Evolutionary conservation across 1,140 invertebrate genomes (phyloP).

Genomic region (Bombus confusus): DNA sequence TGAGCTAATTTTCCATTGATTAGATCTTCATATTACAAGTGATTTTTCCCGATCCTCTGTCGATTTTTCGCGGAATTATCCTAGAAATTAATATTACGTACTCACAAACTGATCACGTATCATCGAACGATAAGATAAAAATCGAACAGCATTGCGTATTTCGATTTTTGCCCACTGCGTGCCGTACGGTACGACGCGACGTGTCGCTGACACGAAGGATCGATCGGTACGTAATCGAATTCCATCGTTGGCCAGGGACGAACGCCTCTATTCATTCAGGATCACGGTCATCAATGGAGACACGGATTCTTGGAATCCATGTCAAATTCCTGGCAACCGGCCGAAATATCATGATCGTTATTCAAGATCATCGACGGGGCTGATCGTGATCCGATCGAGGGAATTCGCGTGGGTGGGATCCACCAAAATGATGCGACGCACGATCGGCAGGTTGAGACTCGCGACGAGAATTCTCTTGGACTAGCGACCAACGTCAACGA

Average conservation of each 20-base stretch:
- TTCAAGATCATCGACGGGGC: constrained; percentile 20
- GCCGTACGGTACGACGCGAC: too few relatives aligned
- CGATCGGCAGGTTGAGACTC: constrained; percentile 34
- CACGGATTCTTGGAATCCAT: constrained; percentile 48
- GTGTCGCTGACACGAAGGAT: background rate
- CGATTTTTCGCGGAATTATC: too few relatives aligned
- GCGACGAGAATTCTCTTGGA: constrained; percentile 18
- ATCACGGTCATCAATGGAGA: constrained; percentile 43
- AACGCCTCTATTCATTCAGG: constrained; percentile 29
- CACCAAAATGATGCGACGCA: constrained; percentile 41
- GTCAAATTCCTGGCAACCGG: constrained; percentile 40
- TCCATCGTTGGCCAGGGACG: background rate
- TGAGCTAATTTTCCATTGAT: too few relatives aligned
- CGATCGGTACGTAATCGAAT: constrained; percentile 44
- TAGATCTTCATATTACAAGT: too few relatives aligned
- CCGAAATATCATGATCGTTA: constrained; percentile 37
- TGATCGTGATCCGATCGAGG: background rate
- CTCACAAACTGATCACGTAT: too few relatives aligned
- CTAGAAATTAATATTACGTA: too few relatives aligned
- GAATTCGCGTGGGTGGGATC: constrained; percentile 22
- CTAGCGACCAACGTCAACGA: background rate
- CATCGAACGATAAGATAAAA: too few relatives aligned
- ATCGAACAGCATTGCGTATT: background rate
- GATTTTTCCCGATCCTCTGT: too few relatives aligned
- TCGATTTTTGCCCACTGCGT: too few relatives aligned